Conservation (phyloP, 2,797 vertebrate species). For the Falco peregrinus region DNA sequence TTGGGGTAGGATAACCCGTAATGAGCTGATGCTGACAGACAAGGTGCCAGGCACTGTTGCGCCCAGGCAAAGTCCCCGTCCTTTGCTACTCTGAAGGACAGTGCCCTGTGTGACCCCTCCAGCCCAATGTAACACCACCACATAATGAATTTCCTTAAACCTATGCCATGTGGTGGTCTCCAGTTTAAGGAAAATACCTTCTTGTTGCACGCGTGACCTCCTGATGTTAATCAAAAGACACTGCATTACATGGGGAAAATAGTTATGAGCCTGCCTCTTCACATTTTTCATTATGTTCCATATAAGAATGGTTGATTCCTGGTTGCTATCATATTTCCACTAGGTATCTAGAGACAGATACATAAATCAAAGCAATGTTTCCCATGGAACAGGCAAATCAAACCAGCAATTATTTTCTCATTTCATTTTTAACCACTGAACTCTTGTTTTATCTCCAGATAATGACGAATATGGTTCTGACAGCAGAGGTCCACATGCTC, state of each 20-base stretch:
- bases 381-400: background rate
- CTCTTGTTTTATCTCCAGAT: constrained; percentile 46
- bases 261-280: background rate
- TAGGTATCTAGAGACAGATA: background rate
- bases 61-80: background rate
- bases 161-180: background rate
- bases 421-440: constrained; percentile 40
- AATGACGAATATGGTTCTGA: constrained; percentile 35
- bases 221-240: background rate
- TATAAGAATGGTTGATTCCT: background rate
- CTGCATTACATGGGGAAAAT: background rate
- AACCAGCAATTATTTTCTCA: constrained; percentile 45
- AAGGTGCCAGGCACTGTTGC: background rate
- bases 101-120: background rate
- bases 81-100: background rate
- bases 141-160: background rate
- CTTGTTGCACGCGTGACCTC: background rate
- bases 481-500: constrained; percentile 41
- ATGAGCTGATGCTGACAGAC: background rate
- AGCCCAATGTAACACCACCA: rapidly evolving
- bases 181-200: background rate
- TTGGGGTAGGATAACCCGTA: background rate
- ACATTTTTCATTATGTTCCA: background rate
- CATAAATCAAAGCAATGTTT: constrained; percentile 44
- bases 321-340: background rate